Conservation (phyloP, 2,797 vertebrate species). For the Cirrhinus molitorella region DNA sequence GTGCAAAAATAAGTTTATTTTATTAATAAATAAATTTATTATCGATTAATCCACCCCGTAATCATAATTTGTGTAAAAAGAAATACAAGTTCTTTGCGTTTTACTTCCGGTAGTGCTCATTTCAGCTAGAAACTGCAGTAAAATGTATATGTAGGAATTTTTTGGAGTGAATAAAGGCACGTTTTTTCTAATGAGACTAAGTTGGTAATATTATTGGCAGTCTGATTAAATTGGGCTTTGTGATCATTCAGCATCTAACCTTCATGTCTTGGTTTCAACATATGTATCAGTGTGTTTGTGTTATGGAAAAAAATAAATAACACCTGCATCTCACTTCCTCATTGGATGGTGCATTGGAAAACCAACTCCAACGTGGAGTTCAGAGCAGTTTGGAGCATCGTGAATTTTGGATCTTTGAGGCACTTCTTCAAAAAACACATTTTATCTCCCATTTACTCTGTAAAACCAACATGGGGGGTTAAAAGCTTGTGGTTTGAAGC, state of each 20-base stretch:
- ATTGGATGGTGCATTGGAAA: constrained; percentile 17
- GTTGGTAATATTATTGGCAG: constrained; percentile 1
- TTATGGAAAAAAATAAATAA: neutral
- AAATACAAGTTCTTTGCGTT: too few relatives aligned
- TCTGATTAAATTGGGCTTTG: neutral
- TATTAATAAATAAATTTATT: too few relatives aligned
- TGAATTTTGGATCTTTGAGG: constrained; percentile 78
- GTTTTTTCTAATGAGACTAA: constrained; percentile 1
- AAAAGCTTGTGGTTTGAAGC: constrained; percentile 67
- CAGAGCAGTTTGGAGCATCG: constrained; percentile 72
- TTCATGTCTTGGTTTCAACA: constrained; percentile 10
- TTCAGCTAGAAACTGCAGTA: too few relatives aligned
- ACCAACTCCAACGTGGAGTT: constrained; percentile 26
- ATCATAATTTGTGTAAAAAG: neutral
- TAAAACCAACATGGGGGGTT: constrained; percentile 38
- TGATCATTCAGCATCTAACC: neutral
- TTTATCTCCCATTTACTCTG: constrained; percentile 70
- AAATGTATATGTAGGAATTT: too few relatives aligned
- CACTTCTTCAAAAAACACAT: constrained; percentile 80
- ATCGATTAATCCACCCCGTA: neutral
- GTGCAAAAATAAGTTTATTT: neutral
- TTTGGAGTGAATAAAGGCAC: neutral
- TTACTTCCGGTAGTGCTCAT: too few relatives aligned
- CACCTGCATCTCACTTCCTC: neutral
- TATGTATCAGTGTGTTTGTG: constrained; percentile 25